Percentiles rank a stretch among this genome's conserved stretches.
Evolutionary conservation across 1,140 invertebrate species (phyloP).

Genomic region (Scaptomyza montana): DNA sequence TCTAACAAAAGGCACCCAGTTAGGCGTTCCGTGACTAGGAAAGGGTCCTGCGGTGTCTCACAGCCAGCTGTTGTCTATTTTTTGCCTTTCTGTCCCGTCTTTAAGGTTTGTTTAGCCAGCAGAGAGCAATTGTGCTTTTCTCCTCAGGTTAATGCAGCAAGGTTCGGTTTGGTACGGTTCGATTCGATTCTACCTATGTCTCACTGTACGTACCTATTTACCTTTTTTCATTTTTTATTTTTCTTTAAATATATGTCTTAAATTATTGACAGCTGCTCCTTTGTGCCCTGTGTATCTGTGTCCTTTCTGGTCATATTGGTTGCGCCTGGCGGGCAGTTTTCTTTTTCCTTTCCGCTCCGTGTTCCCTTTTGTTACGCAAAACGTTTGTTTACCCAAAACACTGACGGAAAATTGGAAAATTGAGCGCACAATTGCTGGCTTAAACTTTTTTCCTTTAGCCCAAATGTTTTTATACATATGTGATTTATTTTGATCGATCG

Average conservation of each 20-base stretch:
- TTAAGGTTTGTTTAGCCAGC: constrained; percentile 49
- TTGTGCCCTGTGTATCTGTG: constrained; percentile 28
- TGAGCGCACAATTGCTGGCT: constrained; percentile 76
- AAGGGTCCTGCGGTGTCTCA: constrained; percentile 51
- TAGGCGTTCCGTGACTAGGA: constrained; percentile 21
- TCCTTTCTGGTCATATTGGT: constrained; percentile 49
- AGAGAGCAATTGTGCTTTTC: constrained; percentile 49
- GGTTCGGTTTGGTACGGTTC: constrained; percentile 15
- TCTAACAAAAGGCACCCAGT: constrained; percentile 58
- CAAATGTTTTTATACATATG: constrained; percentile 59
- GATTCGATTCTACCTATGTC: constrained; percentile 29
- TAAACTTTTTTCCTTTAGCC: constrained; percentile 45
- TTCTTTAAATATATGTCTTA: constrained; percentile 24
- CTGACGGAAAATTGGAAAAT: constrained; percentile 74
- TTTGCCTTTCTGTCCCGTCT: constrained; percentile 17
- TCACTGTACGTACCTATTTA: constrained; percentile 33
- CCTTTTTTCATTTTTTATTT: constrained; percentile 2
- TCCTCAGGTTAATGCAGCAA: constrained; percentile 9
- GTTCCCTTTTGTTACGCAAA: constrained; percentile 77
- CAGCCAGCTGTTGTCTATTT: constrained; percentile 52
- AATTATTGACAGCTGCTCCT: constrained; percentile 68
- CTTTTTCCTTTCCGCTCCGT: constrained; percentile 46
- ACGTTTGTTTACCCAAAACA: constrained; percentile 76
- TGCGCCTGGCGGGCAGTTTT: constrained; percentile 65
- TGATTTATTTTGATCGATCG: constrained; percentile 81